Percentiles rank a stretch among this genome's conserved stretches.
These are phyloP conservation scores for Brachylomia viminalis DNA, from an alignment of 2,888 invertebrate genomes.

Conservation along the genomic window DNA sequence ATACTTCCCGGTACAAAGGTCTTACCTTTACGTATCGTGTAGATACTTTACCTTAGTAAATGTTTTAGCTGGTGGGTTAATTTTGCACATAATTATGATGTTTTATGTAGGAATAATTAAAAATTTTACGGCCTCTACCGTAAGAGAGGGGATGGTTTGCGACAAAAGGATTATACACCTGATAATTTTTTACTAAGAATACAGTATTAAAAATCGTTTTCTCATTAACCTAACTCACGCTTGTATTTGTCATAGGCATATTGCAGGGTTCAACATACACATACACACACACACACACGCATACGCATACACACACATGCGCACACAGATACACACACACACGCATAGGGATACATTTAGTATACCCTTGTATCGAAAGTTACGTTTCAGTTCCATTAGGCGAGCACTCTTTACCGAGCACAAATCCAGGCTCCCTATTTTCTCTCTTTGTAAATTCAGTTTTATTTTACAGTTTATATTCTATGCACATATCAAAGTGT, in stretches of 20 bases:
- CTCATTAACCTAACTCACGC: not conserved
- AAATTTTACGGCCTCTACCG: too few relatives aligned
- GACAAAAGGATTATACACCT: not conserved
- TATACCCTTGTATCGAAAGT: not conserved
- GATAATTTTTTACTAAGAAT: not conserved
- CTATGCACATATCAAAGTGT: not conserved
- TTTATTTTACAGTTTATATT: not conserved
- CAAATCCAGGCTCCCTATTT: not conserved
- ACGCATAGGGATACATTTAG: not conserved
- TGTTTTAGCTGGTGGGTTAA: not conserved
- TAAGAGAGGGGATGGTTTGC: not conserved
- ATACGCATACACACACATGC: too few relatives aligned
- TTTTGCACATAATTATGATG: not conserved
- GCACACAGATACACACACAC: too few relatives aligned
- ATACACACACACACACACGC: too few relatives aligned
- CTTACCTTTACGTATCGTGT: not conserved
- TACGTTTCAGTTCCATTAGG: not conserved
- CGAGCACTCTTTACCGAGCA: not conserved
- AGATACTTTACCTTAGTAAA: conserved; percentile 17
- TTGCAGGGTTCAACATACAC: too few relatives aligned
- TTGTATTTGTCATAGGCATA: not conserved
- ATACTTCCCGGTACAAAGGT: conserved; percentile 16
- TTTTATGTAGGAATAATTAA: not conserved
- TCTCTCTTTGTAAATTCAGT: not conserved
- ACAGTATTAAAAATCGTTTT: not conserved